A percentile compares a stretch with the other conserved stretches of the same genome.
Evolutionary conservation across 2,888 invertebrate species (phyloP).

Genomic region (Salticus scenicus): DNA sequence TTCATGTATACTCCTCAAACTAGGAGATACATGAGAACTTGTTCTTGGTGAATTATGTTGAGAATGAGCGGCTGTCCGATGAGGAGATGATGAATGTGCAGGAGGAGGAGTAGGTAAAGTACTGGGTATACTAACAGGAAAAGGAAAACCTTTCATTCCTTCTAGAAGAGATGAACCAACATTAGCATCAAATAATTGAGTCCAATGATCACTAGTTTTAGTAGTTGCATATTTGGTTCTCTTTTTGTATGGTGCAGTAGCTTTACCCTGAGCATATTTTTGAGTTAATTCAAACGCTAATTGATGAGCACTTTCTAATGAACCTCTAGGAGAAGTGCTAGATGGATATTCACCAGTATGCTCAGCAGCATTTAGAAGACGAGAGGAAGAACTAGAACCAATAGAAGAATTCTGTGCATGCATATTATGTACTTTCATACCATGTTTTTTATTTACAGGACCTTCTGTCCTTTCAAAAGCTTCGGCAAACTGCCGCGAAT

Average conservation of each 20-base stretch:
- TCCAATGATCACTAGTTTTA: conserved; percentile 62
- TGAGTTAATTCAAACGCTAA: conserved; percentile 45
- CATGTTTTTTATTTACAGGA: conserved; percentile 48
- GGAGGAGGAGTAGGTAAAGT: conserved; percentile 60
- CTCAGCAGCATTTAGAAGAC: conserved; percentile 41
- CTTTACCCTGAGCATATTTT: conserved; percentile 63
- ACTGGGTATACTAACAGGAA: conserved; percentile 44
- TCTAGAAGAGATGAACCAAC: conserved; percentile 58
- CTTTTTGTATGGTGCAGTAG: conserved; percentile 57
- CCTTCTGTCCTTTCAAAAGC: conserved; percentile 60
- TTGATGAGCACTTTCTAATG: conserved; percentile 56
- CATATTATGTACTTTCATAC: conserved; percentile 38
- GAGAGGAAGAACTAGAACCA: conserved; percentile 57
- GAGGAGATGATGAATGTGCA: conserved; percentile 64
- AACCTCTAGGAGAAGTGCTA: conserved; percentile 49
- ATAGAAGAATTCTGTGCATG: conserved; percentile 37
- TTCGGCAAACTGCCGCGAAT: conserved; percentile 65
- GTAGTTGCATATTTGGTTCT: conserved; percentile 55
- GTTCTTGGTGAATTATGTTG: conserved; percentile 55
- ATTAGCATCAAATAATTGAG: conserved; percentile 44
- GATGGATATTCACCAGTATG: conserved; percentile 50
- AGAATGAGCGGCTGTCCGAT: conserved; percentile 54
- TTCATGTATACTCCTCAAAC: conserved; percentile 58
- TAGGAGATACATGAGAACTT: conserved; percentile 49
- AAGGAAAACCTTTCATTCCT: conserved; percentile 71